Conservation (phyloP, 1,140 invertebrate genomes). For the Diprion similis region DNA sequence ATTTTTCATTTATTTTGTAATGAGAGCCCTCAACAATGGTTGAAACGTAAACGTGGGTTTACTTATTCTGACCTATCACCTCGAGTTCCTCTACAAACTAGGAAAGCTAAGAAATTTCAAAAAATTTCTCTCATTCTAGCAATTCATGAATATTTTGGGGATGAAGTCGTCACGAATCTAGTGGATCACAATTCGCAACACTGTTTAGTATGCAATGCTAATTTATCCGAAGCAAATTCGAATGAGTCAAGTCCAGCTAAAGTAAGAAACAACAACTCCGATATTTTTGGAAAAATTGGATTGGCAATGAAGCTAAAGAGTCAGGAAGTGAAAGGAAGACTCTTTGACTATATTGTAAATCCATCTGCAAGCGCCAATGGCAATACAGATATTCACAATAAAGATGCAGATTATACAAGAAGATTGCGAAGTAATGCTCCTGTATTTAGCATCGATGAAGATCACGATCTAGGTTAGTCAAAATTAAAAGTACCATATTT, state of each 20-base stretch:
- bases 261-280: constrained; percentile 60
- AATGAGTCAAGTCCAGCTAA: constrained; percentile 53
- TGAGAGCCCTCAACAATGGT: not conserved
- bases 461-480: constrained; percentile 70
- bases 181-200: constrained; percentile 80
- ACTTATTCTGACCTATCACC: constrained; percentile 14
- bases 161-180: constrained; percentile 79
- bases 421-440: constrained; percentile 89
- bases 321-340: constrained; percentile 89
- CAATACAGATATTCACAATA: constrained; percentile 77
- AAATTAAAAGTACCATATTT: constrained; percentile 12
- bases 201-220: constrained; percentile 82
- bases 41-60: constrained; percentile 20
- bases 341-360: constrained; percentile 94
- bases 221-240: constrained; percentile 58
- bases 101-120: not conserved
- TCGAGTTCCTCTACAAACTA: too few species aligned
- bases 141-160: constrained; percentile 84
- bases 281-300: constrained; percentile 80
- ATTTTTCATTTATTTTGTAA: not conserved
- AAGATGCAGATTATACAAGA: constrained; percentile 77
- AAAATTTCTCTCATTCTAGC: constrained; percentile 57
- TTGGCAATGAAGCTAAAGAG: constrained; percentile 88
- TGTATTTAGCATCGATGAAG: constrained; percentile 95
- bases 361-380: constrained; percentile 68